Evolutionary conservation across 2,113 vertebrate genomes (phyloP).

Genomic region (Gymnocephalus cernua): DNA sequence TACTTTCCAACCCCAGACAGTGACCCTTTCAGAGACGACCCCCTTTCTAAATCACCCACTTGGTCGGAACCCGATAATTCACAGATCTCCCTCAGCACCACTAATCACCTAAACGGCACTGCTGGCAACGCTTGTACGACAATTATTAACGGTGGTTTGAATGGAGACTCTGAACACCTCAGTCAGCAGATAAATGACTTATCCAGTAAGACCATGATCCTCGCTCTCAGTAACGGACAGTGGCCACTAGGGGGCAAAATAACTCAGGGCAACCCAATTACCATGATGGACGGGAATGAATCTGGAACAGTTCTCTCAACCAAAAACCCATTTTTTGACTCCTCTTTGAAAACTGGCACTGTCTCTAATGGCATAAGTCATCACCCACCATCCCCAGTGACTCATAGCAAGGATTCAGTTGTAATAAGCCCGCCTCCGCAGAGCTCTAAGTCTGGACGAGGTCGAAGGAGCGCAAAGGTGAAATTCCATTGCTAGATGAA

Average conservation of each 20-base stretch:
- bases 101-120: conserved; percentile 76
- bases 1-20: conserved; percentile 93
- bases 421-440: conserved; percentile 94
- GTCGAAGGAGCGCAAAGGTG: conserved; percentile 94
- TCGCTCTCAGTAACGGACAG: conserved; percentile 82
- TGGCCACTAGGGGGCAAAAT: conserved; percentile 85
- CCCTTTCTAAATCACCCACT: conserved; percentile 83
- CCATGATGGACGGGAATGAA: conserved; percentile 85
- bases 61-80: conserved; percentile 76
- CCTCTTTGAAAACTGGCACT: conserved; percentile 77
- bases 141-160: conserved; percentile 78
- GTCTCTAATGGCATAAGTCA: conserved; percentile 82
- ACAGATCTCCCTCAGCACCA: conserved; percentile 78
- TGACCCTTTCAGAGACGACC: conserved; percentile 94
- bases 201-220: conserved; percentile 88
- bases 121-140: conserved; percentile 68
- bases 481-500: conserved; percentile 66
- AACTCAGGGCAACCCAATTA: conserved; percentile 76
- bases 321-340: conserved; percentile 86
- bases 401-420: conserved; percentile 86
- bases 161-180: conserved; percentile 84
- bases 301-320: conserved; percentile 68
- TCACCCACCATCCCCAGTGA: conserved; percentile 57
- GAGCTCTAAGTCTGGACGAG: conserved; percentile 92
- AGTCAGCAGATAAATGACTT: conserved; percentile 88